A percentile compares a stretch with the other conserved stretches of the same genome.
Conservation (phyloP, 1,140 invertebrate genomes). For the Ruditapes philippinarum region DNA sequence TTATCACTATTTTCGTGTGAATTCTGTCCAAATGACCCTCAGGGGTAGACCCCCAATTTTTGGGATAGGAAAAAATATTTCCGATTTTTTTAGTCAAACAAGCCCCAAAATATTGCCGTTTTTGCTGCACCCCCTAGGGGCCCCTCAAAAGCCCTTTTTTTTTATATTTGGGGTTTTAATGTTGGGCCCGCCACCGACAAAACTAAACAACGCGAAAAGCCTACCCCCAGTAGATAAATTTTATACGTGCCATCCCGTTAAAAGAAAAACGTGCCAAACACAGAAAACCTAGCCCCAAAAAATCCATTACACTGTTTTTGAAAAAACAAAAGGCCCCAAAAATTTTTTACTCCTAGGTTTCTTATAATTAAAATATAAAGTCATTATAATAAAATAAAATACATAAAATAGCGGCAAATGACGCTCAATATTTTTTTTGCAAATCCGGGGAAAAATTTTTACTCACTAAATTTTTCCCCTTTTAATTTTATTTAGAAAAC, state of each 20-base stretch:
- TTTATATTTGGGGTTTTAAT: not conserved
- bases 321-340: not conserved
- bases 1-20: not conserved
- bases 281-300: constrained; percentile 21
- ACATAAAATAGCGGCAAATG: not conserved
- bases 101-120: not conserved
- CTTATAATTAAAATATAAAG: not conserved
- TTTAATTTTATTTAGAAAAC: constrained; percentile 36
- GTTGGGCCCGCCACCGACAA: constrained; percentile 12
- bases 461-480: not conserved
- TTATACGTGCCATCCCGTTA: not conserved
- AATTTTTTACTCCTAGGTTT: not conserved
- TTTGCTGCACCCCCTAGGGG: not conserved
- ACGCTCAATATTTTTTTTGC: not conserved
- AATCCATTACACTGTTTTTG: not conserved
- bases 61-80: not conserved
- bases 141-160: not conserved
- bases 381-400: constrained; percentile 32
- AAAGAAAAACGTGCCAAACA: constrained; percentile 1
- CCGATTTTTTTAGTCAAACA: not conserved
- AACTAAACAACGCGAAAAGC: not conserved
- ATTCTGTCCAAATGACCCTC: not conserved
- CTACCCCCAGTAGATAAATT: not conserved
- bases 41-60: not conserved
- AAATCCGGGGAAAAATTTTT: no score